Evolutionary conservation across 2,113 vertebrate genomes (phyloP), one percentile per base, ranked within the genome.

Genomic region (Aphyosemion australe): DNA sequence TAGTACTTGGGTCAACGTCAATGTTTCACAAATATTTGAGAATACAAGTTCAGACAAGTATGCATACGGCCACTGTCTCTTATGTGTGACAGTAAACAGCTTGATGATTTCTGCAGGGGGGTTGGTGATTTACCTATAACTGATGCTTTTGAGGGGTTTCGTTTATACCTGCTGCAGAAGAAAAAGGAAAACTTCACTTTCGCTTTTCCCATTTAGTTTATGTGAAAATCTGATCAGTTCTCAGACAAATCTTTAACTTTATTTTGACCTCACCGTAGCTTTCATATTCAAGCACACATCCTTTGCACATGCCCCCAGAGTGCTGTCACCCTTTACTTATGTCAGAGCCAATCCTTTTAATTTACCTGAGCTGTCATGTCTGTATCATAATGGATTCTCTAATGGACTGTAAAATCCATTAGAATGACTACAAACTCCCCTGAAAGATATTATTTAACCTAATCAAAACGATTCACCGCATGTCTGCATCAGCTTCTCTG

Each of bases 351-450:
- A 65, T 76, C 52, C 8, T 61, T 66, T 82, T 73, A 63, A 67
- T 74, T 74, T 72, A 79, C 41, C 58, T 61, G 56, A 64, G 75
- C 67, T 78, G 68, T 79, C 74, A 74, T 73, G 59, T 65, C 56
- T 6, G 62, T 51, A 43, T 79, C 58, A 68, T 69, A 69, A 56
- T 54, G 56, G 26, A 65, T 51, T 72, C 71, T 78, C 62, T 72
- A 72, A 80, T 69, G 54, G 70, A 66, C 72, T 62, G 61, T 80
- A 82, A 79, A 79, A 80, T 59, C 26, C 41, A 72, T 76, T 71
- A 39, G 42, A 80, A 80, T 18, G 49, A 61, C 69, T 50, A 14
- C 47, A 73, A 54, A 70, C 47, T 78, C 75, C 65, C 61, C 70
- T 26, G 34, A 48, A 69, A 70, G 69, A 54, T 74, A 52, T 79